Percentiles rank a stretch among this genome's conserved stretches.
Evolutionary conservation across 2,113 vertebrate genomes (phyloP).

Genomic region (Amazona guildingii): DNA sequence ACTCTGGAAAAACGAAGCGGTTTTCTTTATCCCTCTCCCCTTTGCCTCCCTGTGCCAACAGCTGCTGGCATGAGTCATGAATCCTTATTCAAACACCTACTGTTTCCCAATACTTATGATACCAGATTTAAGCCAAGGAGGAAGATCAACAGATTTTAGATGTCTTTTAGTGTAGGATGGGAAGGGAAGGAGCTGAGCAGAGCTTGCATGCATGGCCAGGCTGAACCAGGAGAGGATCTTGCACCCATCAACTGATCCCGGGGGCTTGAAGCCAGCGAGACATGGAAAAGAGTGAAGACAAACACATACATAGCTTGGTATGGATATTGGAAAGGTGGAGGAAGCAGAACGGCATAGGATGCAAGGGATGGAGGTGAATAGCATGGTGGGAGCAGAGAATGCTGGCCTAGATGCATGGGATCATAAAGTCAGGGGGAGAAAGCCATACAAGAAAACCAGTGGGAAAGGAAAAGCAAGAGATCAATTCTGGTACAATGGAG

Average conservation of each 20-base stretch:
- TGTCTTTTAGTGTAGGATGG: background rate
- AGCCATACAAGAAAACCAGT: accelerated
- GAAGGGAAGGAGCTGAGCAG: background rate
- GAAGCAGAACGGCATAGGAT: background rate
- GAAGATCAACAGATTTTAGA: background rate
- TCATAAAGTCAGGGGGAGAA: background rate
- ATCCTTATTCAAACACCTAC: background rate
- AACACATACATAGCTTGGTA: background rate
- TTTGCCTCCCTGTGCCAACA: background rate
- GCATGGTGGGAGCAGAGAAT: background rate
- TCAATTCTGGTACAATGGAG: background rate
- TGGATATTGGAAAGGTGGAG: background rate
- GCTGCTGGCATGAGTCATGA: slow-evolving; percentile 22
- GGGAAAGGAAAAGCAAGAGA: background rate
- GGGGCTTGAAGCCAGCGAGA: accelerated
- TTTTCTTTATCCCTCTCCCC: background rate
- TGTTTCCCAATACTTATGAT: background rate
- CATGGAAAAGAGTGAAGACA: accelerated
- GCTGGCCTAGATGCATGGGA: accelerated
- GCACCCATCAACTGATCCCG: background rate
- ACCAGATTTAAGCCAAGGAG: background rate
- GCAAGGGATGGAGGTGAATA: background rate
- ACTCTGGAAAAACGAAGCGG: background rate
- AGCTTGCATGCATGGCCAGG: accelerated
- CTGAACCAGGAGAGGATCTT: background rate